Conservation (phyloP, 2,888 invertebrate species). For the Chrysodeixis includens region DNA sequence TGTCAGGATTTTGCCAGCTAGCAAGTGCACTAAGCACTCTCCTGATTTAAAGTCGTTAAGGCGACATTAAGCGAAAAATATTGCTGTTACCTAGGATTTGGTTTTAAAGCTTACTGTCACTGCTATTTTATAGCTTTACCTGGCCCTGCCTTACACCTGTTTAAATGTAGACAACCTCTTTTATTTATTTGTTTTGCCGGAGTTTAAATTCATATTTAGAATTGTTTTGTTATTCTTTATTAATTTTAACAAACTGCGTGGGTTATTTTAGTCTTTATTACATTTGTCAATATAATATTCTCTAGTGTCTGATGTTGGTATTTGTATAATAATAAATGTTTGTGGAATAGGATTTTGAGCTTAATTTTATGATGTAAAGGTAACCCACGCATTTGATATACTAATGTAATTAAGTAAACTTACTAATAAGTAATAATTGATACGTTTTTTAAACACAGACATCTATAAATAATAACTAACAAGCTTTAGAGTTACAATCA, state of each 20-base stretch:
- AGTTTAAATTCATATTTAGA: neutral
- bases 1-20: conserved; percentile 31
- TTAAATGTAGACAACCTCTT: neutral
- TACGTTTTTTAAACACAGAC: no score
- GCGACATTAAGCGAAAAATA: conserved; percentile 37
- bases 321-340: no score
- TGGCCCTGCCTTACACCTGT: neutral
- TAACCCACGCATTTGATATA: neutral
- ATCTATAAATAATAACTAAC: no score
- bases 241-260: neutral
- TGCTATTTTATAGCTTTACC: neutral
- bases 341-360: no score
- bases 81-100: conserved; percentile 32
- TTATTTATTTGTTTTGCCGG: neutral
- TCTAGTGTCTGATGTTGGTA: no score
- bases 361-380: no score
- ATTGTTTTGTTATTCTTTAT: neutral
- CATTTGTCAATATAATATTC: neutral
- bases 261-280: neutral
- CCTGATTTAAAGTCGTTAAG: conserved; percentile 44
- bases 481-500: no score
- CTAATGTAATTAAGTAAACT: neutral
- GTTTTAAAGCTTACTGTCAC: conserved; percentile 18
- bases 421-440: no score
- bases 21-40: conserved; percentile 23